Evolutionary conservation across 2,113 vertebrate genomes (phyloP).

Genomic region (Platichthys stellatus): DNA sequence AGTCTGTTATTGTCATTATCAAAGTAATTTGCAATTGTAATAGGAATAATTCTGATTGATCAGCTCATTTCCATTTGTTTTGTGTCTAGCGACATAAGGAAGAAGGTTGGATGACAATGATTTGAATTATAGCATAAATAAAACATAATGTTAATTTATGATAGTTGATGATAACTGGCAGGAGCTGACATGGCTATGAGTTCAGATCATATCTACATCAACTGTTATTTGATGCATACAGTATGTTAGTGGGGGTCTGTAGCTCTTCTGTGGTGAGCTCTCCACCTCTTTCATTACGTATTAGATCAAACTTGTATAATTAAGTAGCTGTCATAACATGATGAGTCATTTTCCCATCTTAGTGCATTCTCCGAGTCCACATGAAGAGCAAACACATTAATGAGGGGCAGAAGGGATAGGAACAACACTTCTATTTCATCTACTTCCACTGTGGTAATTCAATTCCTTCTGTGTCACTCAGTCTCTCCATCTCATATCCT

Average conservation of each 20-base stretch:
- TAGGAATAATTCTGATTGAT: no score
- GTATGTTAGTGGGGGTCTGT: not conserved
- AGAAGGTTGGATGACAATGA: no score
- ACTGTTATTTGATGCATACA: not conserved
- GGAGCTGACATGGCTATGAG: not conserved
- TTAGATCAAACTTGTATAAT: slow-evolving; percentile 5
- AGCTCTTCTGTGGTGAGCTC: slow-evolving; percentile 13
- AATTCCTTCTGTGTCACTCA: slow-evolving; percentile 14
- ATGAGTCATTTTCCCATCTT: slow-evolving; percentile 15
- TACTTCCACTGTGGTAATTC: slow-evolving; percentile 25
- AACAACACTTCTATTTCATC: slow-evolving; percentile 19
- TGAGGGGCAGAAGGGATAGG: slow-evolving; percentile 10
- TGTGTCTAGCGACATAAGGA: no score
- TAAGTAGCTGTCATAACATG: slow-evolving; percentile 4
- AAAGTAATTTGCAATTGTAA: no score
- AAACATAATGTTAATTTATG: not conserved
- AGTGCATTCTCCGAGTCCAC: slow-evolving; percentile 9
- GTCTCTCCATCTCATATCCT: slow-evolving; percentile 11
- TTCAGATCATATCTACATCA: not conserved
- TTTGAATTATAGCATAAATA: not conserved
- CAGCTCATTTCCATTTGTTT: no score
- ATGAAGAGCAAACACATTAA: slow-evolving; percentile 27
- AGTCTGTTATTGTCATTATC: not conserved
- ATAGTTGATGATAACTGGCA: not conserved
- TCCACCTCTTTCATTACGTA: slow-evolving; percentile 4